phyloP scores from a whole-genome alignment of 1,140 invertebrate species.

The Lordiphosa mommai region DNA sequence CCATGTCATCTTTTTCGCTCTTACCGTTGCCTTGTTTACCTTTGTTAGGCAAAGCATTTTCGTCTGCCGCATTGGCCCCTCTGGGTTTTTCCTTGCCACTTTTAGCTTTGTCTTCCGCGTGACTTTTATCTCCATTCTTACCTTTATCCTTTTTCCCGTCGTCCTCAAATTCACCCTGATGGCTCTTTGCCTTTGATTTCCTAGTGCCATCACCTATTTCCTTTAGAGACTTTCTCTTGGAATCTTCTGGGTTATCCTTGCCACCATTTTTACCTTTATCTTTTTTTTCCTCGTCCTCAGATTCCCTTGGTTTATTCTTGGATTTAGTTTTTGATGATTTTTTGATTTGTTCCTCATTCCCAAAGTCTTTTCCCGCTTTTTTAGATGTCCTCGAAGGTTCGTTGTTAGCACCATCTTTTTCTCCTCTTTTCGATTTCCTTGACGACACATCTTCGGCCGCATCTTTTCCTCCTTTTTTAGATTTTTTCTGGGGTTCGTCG shows the following conservation, averaged over 20 bases:
- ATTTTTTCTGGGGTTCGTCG: too few relatives aligned
- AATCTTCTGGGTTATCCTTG: neutral
- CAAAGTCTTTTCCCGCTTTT: neutral
- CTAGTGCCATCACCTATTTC: neutral
- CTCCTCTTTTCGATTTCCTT: too few relatives aligned
- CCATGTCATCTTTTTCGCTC: neutral
- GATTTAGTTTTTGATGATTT: neutral
- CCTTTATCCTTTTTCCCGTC: too few relatives aligned
- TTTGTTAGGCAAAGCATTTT: neutral
- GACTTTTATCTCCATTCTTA: too few relatives aligned
- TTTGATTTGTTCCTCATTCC: neutral
- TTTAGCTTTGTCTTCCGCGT: neutral
- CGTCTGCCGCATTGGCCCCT: neutral
- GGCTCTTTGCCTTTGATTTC: neutral
- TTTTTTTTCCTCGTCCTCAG: neutral
- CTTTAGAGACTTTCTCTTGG: neutral
- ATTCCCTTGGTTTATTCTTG: neutral
- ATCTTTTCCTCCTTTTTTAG: too few relatives aligned
- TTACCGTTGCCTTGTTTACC: neutral
- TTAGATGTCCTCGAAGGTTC: neutral
- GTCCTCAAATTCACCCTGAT: neutral
- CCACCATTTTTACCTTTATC: neutral
- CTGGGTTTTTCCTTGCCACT: neutral
- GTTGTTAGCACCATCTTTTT: too few relatives aligned
- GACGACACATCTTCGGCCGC: too few relatives aligned